Evolutionary conservation across 2,113 vertebrate species (phyloP), one percentile per base, ranked within the genome.

Genomic region (Eudorcas thomsonii): DNA sequence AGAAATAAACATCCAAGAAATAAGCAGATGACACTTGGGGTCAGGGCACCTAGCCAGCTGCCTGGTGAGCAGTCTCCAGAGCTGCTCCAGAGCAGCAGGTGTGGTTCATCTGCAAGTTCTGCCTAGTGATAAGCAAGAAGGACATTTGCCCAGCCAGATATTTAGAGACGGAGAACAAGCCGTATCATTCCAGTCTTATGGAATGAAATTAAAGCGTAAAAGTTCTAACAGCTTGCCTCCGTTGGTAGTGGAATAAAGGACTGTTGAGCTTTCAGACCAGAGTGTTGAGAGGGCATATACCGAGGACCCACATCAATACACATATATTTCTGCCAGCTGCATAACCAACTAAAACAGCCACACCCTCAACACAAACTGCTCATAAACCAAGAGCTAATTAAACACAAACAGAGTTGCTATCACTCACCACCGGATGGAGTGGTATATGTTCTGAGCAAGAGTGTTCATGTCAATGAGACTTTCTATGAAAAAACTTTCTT

Each of bases 351-450:
- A 90, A 96, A 96, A 96, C 96, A 96, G 97, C 87, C 96, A 96
- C 96, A 92, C 97, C 97, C 96, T 94, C 83, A 93, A 95, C 80
- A 84, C 95, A 97, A 97, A 98, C 96, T 96, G 87, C 91, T 94
- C 64, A 17, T 95, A 95, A 97, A 94, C 98, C 97, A 85, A 62
- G 83, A 91, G 93, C 98, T 98, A 98, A 97, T 97, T 94, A 98
- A 98, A 97, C 96, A 96, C 98, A 97, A 97, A 98, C 97, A 97
- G 92, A 74, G 97, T 64, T 96, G 94, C 97, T 98, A 97, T 98
- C 98, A 96, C 96, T 96, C 96, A 88, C 91, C 54, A 3, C 91
- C 60, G 80, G 54, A 77, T 86, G 48, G 89, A 95, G 95, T 94
- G 97, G 85, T 85, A 5, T 82, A 87, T 74, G 88, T 82, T 90